These are phyloP conservation scores for Rhamphomyia laevipes DNA, from an alignment of 2,888 invertebrate genomes.

Conservation along the genomic window DNA sequence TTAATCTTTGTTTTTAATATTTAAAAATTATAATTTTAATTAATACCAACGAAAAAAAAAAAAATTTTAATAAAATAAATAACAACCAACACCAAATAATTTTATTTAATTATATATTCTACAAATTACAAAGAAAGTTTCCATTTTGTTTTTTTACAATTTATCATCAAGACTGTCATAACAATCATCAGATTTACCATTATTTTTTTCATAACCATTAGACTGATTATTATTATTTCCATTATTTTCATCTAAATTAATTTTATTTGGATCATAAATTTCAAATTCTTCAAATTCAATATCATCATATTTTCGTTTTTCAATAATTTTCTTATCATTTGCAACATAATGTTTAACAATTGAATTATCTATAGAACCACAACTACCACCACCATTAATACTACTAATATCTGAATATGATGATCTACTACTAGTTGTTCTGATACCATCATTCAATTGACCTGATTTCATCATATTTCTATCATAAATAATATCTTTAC, in stretches of 20 bases:
- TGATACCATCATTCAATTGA: not conserved
- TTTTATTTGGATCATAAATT: constrained; percentile 45
- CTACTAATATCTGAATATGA: not conserved
- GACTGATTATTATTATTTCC: not conserved
- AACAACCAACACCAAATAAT: too few relatives aligned
- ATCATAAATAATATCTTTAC: not conserved
- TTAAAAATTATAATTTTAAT: too few relatives aligned
- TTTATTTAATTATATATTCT: too few relatives aligned
- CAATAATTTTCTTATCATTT: constrained; percentile 48
- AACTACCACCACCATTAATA: not conserved
- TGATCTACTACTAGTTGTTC: not conserved
- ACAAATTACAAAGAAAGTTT: too few relatives aligned
- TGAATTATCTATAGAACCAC: constrained; percentile 5
- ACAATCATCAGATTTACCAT: not conserved
- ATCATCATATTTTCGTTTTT: constrained; percentile 57
- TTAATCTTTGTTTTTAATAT: too few relatives aligned
- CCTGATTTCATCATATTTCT: not conserved
- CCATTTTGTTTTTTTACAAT: too few relatives aligned
- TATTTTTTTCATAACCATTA: not conserved
- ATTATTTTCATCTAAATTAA: not conserved
- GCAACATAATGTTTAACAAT: constrained; percentile 48
- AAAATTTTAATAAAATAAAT: too few relatives aligned
- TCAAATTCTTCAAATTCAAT: constrained; percentile 79
- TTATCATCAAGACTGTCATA: not conserved
- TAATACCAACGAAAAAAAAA: too few relatives aligned